Evolutionary conservation across 2,797 vertebrate genomes (phyloP).

Genomic region (Synanceia verrucosa): DNA sequence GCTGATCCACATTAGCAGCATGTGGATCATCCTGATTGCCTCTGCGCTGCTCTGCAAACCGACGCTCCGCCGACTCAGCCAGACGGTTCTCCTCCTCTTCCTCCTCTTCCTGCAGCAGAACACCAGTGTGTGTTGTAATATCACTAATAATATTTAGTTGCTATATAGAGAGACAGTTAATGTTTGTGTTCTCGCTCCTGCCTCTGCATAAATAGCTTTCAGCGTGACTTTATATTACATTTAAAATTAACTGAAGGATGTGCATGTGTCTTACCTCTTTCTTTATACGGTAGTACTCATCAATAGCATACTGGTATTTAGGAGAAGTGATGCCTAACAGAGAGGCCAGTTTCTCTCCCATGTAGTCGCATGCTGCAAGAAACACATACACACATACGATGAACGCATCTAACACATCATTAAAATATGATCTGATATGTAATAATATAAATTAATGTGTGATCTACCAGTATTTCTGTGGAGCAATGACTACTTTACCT

Average conservation of each 20-base stretch:
- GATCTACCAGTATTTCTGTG: neutral
- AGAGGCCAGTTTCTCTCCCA: constrained; percentile 95
- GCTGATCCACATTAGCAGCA: constrained; percentile 85
- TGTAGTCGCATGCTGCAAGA: constrained; percentile 92
- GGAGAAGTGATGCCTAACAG: constrained; percentile 95
- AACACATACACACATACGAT: neutral
- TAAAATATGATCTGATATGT: neutral
- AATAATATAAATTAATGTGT: too few species aligned
- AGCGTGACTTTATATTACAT: neutral
- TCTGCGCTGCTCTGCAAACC: constrained; percentile 77
- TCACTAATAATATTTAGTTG: neutral
- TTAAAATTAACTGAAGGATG: neutral
- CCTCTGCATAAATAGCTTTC: neutral
- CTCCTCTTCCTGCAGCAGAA: constrained; percentile 89
- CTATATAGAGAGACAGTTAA: neutral
- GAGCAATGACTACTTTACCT: constrained; percentile 83
- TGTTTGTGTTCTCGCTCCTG: neutral
- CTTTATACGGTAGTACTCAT: constrained; percentile 98
- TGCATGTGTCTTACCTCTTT: constrained; percentile 86
- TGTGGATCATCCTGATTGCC: constrained; percentile 83
- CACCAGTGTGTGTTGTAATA: neutral
- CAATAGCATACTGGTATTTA: constrained; percentile 98
- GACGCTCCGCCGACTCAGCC: constrained; percentile 77
- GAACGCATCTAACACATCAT: neutral
- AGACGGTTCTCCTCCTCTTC: constrained; percentile 94